A percentile compares a stretch with the other conserved stretches of the same genome.
Conservation (phyloP, 2,113 vertebrate species). For the Elaphurus davidianus region DNA sequence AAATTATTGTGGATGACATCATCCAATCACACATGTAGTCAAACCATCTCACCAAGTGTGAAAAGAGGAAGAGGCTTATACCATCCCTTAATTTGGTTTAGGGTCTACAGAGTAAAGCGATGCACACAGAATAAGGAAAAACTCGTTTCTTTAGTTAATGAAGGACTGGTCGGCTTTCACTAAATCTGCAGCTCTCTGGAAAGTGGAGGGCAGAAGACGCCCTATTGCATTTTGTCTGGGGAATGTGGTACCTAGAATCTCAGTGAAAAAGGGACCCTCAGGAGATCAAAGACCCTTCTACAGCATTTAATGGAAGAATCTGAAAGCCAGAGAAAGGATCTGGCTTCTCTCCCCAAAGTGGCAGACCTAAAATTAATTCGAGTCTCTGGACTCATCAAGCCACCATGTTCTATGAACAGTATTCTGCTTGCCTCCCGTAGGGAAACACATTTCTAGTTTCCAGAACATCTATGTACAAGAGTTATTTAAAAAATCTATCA, state of each 20-base stretch:
- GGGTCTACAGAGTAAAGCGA: background rate
- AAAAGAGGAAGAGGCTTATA: background rate
- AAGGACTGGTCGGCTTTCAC: no score
- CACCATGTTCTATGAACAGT: background rate
- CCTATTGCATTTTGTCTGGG: background rate
- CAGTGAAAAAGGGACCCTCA: background rate
- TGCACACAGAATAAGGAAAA: background rate
- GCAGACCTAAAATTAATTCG: background rate
- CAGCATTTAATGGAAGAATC: background rate
- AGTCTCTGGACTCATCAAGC: background rate
- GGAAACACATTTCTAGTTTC: background rate
- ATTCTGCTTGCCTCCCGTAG: background rate
- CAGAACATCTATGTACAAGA: background rate
- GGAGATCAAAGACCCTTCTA: background rate
- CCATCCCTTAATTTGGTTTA: fast-evolving
- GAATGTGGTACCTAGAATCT: background rate
- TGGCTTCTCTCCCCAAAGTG: background rate
- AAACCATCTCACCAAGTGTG: background rate
- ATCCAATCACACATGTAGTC: background rate
- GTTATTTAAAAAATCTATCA: constrained; percentile 67
- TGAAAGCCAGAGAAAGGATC: background rate
- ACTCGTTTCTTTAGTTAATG: background rate
- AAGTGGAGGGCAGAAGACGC: background rate
- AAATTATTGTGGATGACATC: fast-evolving
- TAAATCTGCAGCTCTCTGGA: background rate